Evolutionary conservation across 2,888 invertebrate species (phyloP).

Genomic region (Pantelozetes paolii): DNA sequence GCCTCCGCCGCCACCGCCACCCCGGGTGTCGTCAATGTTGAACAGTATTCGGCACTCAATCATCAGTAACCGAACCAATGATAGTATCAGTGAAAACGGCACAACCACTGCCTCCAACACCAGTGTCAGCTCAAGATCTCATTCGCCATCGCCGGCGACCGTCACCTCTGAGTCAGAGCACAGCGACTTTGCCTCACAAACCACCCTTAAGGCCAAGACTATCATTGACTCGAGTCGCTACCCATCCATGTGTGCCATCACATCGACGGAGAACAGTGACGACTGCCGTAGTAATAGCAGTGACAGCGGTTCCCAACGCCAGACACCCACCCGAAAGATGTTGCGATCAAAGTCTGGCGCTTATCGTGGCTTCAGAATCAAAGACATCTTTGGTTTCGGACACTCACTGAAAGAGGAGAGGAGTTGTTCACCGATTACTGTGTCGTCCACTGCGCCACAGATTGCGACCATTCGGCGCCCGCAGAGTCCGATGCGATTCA

Average conservation of each 20-base stretch:
- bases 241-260: slow-evolving; percentile 87
- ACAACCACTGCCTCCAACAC: neutral
- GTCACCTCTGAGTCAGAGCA: slow-evolving; percentile 44
- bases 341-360: slow-evolving; percentile 44
- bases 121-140: slow-evolving; percentile 31
- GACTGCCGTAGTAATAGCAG: slow-evolving; percentile 27
- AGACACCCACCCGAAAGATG: slow-evolving; percentile 45
- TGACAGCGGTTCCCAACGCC: slow-evolving; percentile 41
- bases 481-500: slow-evolving; percentile 26
- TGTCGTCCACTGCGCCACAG: neutral
- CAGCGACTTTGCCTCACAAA: slow-evolving; percentile 51
- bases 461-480: slow-evolving; percentile 19
- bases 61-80: neutral
- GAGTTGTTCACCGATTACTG: neutral
- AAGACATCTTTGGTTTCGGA: slow-evolving; percentile 40
- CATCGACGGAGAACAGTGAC: slow-evolving; percentile 54
- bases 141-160: slow-evolving; percentile 42
- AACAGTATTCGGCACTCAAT: neutral
- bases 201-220: slow-evolving; percentile 77
- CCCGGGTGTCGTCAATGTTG: slow-evolving; percentile 46
- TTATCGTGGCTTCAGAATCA: slow-evolving; percentile 40
- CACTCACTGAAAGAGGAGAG: slow-evolving; percentile 11
- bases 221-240: slow-evolving; percentile 80
- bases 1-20: slow-evolving; percentile 47
- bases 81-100: slow-evolving; percentile 7